Conservation (phyloP, 2,113 vertebrate genomes). For the Zosterops pallidus region DNA sequence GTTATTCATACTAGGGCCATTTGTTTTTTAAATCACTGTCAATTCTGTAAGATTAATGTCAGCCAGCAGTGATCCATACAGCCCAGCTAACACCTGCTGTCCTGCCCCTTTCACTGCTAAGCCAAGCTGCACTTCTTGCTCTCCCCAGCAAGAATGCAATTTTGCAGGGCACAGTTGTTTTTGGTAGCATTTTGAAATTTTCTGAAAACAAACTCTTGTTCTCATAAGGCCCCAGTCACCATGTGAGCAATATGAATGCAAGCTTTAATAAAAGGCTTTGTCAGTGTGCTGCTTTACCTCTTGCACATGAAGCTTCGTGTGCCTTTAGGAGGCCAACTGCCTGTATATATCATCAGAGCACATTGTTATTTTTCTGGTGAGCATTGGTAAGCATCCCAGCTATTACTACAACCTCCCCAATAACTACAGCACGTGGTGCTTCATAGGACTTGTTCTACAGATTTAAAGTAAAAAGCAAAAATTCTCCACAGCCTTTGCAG, state of each 20-base stretch:
- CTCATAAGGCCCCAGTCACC: not conserved
- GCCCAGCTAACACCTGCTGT: not conserved
- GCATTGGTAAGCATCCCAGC: not conserved
- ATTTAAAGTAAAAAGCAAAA: slow-evolving; percentile 4
- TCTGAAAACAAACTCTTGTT: not conserved
- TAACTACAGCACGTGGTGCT: not conserved
- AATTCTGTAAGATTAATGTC: not conserved
- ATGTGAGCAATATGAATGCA: not conserved
- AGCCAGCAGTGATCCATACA: not conserved
- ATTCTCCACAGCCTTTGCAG: not conserved
- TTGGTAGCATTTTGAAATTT: not conserved
- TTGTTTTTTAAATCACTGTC: not conserved
- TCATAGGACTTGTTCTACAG: not conserved
- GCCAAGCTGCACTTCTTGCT: not conserved
- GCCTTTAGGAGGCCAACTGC: not conserved
- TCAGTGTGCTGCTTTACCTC: not conserved
- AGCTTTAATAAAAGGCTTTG: not conserved
- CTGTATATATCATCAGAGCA: not conserved
- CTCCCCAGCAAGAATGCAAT: not conserved
- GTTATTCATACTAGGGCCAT: not conserved
- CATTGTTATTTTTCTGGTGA: not conserved
- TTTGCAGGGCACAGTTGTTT: not conserved
- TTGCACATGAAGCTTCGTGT: not conserved
- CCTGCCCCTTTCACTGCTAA: not conserved
- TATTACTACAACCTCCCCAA: not conserved